Percentiles rank a stretch among this genome's conserved stretches.
Conservation (phyloP, 2,888 invertebrate genomes). For the Pantelozetes paolii region DNA sequence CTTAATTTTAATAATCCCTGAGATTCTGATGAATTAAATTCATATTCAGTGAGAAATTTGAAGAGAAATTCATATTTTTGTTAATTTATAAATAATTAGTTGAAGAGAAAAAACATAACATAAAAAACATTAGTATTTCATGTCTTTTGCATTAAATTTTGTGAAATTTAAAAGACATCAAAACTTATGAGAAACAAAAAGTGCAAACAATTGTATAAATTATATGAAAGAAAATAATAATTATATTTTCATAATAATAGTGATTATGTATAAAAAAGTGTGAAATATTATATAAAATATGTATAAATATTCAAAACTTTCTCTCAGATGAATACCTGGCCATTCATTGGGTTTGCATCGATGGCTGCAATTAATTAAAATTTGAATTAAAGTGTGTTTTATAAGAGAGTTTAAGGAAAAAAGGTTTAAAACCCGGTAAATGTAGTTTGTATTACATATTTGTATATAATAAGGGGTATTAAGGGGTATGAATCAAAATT, state of each 20-base stretch:
- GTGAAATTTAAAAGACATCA: background rate
- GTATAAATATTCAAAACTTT: background rate
- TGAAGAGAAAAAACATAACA: no score
- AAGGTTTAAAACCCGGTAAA: constrained; percentile 17
- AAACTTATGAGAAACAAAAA: background rate
- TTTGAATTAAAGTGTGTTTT: background rate
- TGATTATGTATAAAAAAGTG: background rate
- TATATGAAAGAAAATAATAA: constrained; percentile 1
- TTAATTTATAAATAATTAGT: background rate
- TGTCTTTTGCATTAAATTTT: background rate
- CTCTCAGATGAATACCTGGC: constrained; percentile 23
- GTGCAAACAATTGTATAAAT: background rate
- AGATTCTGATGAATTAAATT: constrained; percentile 9
- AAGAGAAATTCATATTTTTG: background rate
- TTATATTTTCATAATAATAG: background rate
- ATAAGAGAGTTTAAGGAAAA: background rate
- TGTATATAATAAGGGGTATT: background rate
- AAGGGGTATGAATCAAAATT: background rate
- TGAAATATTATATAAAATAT: background rate
- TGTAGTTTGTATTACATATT: background rate
- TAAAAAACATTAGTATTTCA: background rate
- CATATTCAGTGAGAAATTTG: background rate
- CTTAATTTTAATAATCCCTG: constrained; percentile 14
- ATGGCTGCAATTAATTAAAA: background rate
- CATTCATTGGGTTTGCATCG: background rate